Base-by-base conservation (phyloP, 2,888 invertebrate species). In the Coenonympha glycerion region DNA sequence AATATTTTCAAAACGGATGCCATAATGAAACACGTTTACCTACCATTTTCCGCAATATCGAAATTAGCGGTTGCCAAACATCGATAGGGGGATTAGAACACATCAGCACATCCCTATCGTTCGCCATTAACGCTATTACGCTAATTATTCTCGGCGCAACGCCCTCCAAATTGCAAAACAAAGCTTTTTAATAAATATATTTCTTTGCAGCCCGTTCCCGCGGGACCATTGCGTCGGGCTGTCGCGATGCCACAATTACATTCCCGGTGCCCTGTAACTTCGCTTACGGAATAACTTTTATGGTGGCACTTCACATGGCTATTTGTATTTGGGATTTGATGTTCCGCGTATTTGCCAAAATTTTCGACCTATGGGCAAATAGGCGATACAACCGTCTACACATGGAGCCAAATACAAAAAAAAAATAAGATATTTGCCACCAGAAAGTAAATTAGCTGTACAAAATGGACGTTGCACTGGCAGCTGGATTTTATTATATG, bases 121-220 rank as follows among this genome's bases (percentile, higher is more conserved):
- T 22, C 15, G 31, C 78, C 72, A 79, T 82, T 83, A 81, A 79
- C 71, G 79, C 72, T 78, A 78, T 83, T 79, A 81, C 69, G 72
- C 73, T 81, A 83, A 84, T 82, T 78, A 80, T 83, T 76, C 67
- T 61, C 65, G 61, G 65, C 65, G 64, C 64, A 72, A 71, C 69
- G 65, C 71, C 71, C 68, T 60, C 75, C 71, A 80, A 79, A 83
- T 81, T 79, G 78, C 74, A 70, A 82, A 81, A 83, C 81, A 82
- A 83, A 80, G 78, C 74, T 73, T 78, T 79, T 79, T 77, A 76
- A 76, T 78, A 78, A 74, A 73, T 73, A 78, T 76, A 74, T 80
- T 77, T 76, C 65, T 68, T 48, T 48, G 33, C 36, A 30, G 47
- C 47, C 26, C 33, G 13, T n/a, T 33, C 21, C 41, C 26, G 41